phyloP scores from a whole-genome alignment of 2,888 invertebrate genomes.

The Pyrocoelia pectoralis region DNA sequence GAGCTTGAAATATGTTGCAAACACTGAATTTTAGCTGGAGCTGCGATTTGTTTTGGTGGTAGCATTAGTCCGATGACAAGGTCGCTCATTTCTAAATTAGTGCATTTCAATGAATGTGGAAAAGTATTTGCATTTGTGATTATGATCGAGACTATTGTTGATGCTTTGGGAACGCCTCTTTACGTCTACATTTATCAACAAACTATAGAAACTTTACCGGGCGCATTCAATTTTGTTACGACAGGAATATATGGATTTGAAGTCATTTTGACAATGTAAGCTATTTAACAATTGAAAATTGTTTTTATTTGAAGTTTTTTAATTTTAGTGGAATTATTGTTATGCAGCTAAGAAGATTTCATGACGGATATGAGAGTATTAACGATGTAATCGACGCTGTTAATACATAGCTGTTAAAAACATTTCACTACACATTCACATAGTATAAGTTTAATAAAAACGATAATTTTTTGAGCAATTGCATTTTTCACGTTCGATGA shows the following conservation, averaged over 20 bases:
- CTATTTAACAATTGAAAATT: too few species aligned
- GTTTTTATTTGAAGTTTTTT: too few species aligned
- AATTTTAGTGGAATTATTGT: not conserved
- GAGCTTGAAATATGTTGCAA: not conserved
- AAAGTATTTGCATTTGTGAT: conserved; percentile 73
- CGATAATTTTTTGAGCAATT: too few species aligned
- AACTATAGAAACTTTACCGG: conserved; percentile 66
- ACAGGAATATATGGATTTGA: conserved; percentile 60
- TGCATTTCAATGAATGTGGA: conserved; percentile 67
- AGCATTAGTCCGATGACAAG: conserved; percentile 67
- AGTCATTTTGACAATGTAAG: conserved; percentile 64
- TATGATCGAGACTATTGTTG: conserved; percentile 70
- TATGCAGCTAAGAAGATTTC: not conserved
- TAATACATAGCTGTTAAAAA: too few species aligned
- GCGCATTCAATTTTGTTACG: conserved; percentile 67
- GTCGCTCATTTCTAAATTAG: conserved; percentile 68
- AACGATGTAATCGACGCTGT: not conserved
- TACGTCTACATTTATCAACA: conserved; percentile 71
- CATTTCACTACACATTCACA: too few species aligned
- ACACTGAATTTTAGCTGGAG: conserved; percentile 52
- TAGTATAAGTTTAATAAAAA: too few species aligned
- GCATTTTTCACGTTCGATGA: too few species aligned
- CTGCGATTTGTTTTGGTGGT: conserved; percentile 63
- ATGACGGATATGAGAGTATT: not conserved
- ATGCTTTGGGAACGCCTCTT: conserved; percentile 68